Percentiles rank a stretch among this genome's conserved stretches.
These are phyloP conservation scores for Eulithis testata DNA, from an alignment of 2,888 invertebrate genomes.

Conservation along the genomic window DNA sequence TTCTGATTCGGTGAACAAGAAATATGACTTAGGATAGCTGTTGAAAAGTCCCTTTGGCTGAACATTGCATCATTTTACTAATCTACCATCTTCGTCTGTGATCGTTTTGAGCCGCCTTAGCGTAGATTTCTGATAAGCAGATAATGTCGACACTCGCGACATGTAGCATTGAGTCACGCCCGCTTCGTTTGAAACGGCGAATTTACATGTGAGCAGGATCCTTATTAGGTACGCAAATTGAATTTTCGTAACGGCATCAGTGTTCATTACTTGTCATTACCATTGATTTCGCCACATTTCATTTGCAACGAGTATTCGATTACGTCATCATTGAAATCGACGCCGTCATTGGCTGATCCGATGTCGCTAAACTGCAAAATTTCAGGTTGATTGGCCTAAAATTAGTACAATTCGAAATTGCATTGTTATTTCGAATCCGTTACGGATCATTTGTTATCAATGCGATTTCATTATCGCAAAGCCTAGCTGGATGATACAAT, in stretches of 20 bases:
- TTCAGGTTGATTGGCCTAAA: constrained; percentile 24
- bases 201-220: constrained; percentile 10
- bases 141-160: not conserved
- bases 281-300: constrained; percentile 19
- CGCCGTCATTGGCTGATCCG: constrained; percentile 17
- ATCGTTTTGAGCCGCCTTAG: no score
- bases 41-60: not conserved
- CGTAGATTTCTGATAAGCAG: not conserved
- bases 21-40: constrained; percentile 12
- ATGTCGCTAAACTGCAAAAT: constrained; percentile 17
- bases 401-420: constrained; percentile 15
- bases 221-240: constrained; percentile 16
- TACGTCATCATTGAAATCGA: constrained; percentile 16
- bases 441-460: constrained; percentile 18
- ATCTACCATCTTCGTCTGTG: no score
- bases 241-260: constrained; percentile 12
- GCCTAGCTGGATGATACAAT: constrained; percentile 1
- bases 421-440: constrained; percentile 27
- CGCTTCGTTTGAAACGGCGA: constrained; percentile 3
- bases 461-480: constrained; percentile 19
- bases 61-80: no score
- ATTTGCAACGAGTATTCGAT: constrained; percentile 12
- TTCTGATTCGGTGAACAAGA: constrained; percentile 19
- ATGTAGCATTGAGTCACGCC: constrained; percentile 6
- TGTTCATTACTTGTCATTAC: constrained; percentile 15